These are phyloP conservation scores for Phanerotoma sp. DNA, from an alignment of 2,888 invertebrate genomes.

Conservation along the genomic window DNA sequence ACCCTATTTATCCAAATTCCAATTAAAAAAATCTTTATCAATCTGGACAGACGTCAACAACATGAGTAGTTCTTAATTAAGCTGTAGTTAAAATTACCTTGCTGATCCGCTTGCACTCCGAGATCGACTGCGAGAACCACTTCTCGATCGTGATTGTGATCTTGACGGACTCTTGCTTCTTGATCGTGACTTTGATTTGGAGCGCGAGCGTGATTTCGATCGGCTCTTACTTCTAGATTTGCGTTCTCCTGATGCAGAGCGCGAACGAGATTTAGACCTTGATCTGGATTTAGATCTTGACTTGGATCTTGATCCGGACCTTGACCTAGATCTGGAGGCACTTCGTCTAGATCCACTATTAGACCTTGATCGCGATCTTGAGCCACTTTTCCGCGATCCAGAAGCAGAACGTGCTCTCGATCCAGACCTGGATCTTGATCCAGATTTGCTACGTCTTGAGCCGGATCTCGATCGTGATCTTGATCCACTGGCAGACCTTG, in stretches of 20 bases:
- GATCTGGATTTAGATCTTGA: conserved; percentile 36
- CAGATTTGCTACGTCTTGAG: conserved; percentile 45
- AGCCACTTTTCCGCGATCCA: conserved; percentile 36
- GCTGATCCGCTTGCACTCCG: conserved; percentile 48
- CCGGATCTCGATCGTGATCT: conserved; percentile 45
- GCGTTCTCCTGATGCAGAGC: conserved; percentile 33
- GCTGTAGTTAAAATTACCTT: conserved; percentile 34
- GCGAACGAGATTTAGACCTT: conserved; percentile 26
- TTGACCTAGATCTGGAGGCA: conserved; percentile 40
- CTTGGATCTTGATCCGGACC: conserved; percentile 48
- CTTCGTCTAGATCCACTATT: conserved; percentile 52
- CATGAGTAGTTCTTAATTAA: background rate
- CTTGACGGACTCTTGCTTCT: conserved; percentile 32
- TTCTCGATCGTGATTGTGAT: conserved; percentile 43
- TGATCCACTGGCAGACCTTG: conserved; percentile 56
- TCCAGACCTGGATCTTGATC: conserved; percentile 56
- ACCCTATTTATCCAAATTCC: too few species aligned
- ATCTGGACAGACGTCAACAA: background rate
- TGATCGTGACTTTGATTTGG: conserved; percentile 39
- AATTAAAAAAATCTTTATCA: too few species aligned
- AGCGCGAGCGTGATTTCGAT: conserved; percentile 51
- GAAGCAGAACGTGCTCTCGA: conserved; percentile 47
- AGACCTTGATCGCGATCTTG: conserved; percentile 52
- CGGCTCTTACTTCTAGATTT: conserved; percentile 51
- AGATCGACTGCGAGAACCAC: conserved; percentile 46